Base-by-base conservation (phyloP, 2,888 invertebrate species). In the Drosophila buzzatii region DNA sequence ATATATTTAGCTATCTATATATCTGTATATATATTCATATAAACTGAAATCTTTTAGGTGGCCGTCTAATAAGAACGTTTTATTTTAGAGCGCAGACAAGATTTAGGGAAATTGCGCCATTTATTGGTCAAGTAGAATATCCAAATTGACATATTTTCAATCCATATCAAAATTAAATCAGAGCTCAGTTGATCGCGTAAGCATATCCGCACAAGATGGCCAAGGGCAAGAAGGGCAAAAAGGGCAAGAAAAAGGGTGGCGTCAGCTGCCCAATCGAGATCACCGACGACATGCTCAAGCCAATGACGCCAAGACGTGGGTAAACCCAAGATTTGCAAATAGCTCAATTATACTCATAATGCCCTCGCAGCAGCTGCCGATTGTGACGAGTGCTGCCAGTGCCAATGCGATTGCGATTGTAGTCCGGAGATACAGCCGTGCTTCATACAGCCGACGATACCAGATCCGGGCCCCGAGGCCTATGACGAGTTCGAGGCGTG, bases 401-500 rank as follows among this genome's bases (percentile, higher is more conserved):
- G 79, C 53, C 47, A 45, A 20, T 77, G 70, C 62, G 68, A 73
- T 8, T 81, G 85, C 70, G 61, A 87, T 33, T 91, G 87, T 51
- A 85, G 87, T 71, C 75, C 76, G 0, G 76, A 77, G 60, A 79
- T 77, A 20, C 69, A 69, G 49, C 76, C 91, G 0, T 92, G 92
- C 68, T 90, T 91, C 59, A 78, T 90, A 31, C 76, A 81, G 31
- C 80, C 76, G 1, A 66, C 80, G 9, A 74, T 72, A 31, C 90
- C 85, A 0, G 87, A 91, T 33, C 90, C 90, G n/a, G 91, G 92
- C 9, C 90, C 91, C 0, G 92, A 92, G 0, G 91, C 91, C 6
- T 93, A 92, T 52, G 93, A 93, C 45, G 92, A 92, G 70, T 93
- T 93, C 66, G 92, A 93, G 74, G 93, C 93, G 7, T 77, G 76